phyloP scores from a whole-genome alignment of 2,888 invertebrate species.

The Autographa gamma region DNA sequence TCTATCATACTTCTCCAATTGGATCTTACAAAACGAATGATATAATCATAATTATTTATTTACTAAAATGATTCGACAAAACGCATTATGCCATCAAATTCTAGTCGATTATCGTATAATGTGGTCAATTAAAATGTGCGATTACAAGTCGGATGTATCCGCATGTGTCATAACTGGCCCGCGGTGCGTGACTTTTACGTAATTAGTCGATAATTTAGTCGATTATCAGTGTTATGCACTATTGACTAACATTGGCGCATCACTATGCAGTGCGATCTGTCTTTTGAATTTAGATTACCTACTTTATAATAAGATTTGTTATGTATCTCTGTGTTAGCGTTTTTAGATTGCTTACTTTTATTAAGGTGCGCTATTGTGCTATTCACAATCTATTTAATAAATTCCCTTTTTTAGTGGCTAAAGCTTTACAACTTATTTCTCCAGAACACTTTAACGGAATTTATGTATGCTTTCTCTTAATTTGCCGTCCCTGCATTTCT shows the following conservation, averaged over 20 bases:
- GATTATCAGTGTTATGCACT: slow-evolving; percentile 40
- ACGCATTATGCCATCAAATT: slow-evolving; percentile 32
- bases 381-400: too few relatives aligned
- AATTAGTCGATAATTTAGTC: slow-evolving; percentile 33
- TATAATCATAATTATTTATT: slow-evolving; percentile 37
- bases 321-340: too few relatives aligned
- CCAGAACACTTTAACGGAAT: too few relatives aligned
- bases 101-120: slow-evolving; percentile 33
- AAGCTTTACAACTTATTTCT: too few relatives aligned
- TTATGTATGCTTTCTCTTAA: too few relatives aligned
- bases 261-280: slow-evolving; percentile 28
- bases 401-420: too few relatives aligned
- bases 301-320: background rate
- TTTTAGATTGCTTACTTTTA: too few relatives aligned
- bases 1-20: slow-evolving; percentile 17
- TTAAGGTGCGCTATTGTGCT: too few relatives aligned
- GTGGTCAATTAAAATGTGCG: slow-evolving; percentile 32
- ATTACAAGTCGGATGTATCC: slow-evolving; percentile 52
- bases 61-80: slow-evolving; percentile 31
- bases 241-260: slow-evolving; percentile 38
- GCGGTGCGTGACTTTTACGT: slow-evolving; percentile 47
- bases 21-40: slow-evolving; percentile 23
- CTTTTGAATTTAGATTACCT: background rate
- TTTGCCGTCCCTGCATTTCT: too few relatives aligned
- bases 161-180: slow-evolving; percentile 57